A percentile compares a stretch with the other conserved stretches of the same genome.
phyloP scores from a whole-genome alignment of 2,797 vertebrate species.

The Sebastes reedi region DNA sequence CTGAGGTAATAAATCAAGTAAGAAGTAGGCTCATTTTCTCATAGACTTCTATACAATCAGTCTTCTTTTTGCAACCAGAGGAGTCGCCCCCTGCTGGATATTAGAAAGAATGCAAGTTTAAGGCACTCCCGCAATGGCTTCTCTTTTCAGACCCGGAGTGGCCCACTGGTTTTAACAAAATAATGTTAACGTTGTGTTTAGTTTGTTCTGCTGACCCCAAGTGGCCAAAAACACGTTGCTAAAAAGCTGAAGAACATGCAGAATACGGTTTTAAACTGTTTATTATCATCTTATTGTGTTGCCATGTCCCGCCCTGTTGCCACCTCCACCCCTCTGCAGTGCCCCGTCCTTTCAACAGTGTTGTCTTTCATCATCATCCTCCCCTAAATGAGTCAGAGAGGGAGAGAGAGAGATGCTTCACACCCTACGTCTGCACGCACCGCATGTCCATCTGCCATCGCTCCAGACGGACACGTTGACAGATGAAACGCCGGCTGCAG shows the following conservation, averaged over 20 bases:
- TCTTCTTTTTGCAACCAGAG: too few relatives aligned
- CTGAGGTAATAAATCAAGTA: too few relatives aligned
- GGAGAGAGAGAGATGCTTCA: conserved; percentile 41
- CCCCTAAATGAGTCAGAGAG: conserved; percentile 55
- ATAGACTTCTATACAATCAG: too few relatives aligned
- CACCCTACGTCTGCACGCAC: conserved; percentile 67
- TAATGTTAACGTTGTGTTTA: not conserved
- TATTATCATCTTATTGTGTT: not conserved
- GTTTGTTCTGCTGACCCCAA: not conserved
- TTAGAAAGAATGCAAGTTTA: too few relatives aligned
- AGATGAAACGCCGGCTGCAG: conserved; percentile 51
- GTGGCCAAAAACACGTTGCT: not conserved
- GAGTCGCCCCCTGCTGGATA: too few relatives aligned
- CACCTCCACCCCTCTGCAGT: conserved; percentile 4
- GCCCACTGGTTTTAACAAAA: not conserved
- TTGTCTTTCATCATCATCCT: conserved; percentile 50
- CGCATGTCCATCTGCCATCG: conserved; percentile 65
- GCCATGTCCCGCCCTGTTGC: not conserved
- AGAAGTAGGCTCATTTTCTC: too few relatives aligned
- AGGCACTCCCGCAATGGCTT: too few relatives aligned
- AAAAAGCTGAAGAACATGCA: not conserved
- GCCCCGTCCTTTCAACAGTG: conserved; percentile 31
- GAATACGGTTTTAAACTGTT: not conserved
- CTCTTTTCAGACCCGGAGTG: rapidly evolving
- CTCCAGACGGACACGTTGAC: conserved; percentile 56